A percentile compares a stretch with the other conserved stretches of the same genome.
These are phyloP conservation scores for Panzeria rudis DNA, from an alignment of 2,888 invertebrate species.

Conservation along the genomic window DNA sequence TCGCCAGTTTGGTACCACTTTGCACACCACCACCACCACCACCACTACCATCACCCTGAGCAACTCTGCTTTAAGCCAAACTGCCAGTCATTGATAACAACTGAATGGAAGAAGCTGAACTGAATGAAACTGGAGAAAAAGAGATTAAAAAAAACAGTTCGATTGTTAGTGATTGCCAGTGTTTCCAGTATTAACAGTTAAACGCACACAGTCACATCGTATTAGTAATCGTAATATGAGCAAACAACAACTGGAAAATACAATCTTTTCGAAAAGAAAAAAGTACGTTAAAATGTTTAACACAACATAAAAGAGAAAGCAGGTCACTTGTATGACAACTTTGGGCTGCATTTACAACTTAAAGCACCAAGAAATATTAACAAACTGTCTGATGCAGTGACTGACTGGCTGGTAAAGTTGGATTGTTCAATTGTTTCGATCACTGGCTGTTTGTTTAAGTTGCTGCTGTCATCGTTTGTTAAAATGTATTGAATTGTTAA, in stretches of 20 bases:
- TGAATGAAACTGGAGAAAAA: constrained; percentile 3
- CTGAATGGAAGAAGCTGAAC: constrained; percentile 25
- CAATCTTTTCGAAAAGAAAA: constrained; percentile 38
- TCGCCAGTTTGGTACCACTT: constrained; percentile 35
- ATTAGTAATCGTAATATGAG: constrained; percentile 22
- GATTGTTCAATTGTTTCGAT: constrained; percentile 31
- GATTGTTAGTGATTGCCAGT: constrained; percentile 48
- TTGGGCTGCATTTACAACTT: constrained; percentile 57
- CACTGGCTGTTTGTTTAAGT: constrained; percentile 11
- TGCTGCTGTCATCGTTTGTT: neutral
- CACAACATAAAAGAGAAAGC: constrained; percentile 80
- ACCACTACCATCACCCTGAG: constrained; percentile 9
- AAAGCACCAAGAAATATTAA: constrained; percentile 14
- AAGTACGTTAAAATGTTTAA: constrained; percentile 50
- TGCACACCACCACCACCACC: constrained; percentile 10
- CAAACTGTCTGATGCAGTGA: constrained; percentile 22
- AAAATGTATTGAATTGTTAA: constrained; percentile 22
- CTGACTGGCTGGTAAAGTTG: constrained; percentile 7
- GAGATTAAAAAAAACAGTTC: constrained; percentile 46
- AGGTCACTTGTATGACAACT: constrained; percentile 82
- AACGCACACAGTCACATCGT: constrained; percentile 19
- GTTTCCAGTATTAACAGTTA: constrained; percentile 54
- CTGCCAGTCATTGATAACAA: constrained; percentile 37
- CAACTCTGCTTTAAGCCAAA: neutral
- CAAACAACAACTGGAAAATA: constrained; percentile 19